Percentiles rank a stretch among this genome's conserved stretches.
phyloP scores from a whole-genome alignment of 37 sponge, comb jelly and placozoan genomes.

The Eunapius fragilis region DNA sequence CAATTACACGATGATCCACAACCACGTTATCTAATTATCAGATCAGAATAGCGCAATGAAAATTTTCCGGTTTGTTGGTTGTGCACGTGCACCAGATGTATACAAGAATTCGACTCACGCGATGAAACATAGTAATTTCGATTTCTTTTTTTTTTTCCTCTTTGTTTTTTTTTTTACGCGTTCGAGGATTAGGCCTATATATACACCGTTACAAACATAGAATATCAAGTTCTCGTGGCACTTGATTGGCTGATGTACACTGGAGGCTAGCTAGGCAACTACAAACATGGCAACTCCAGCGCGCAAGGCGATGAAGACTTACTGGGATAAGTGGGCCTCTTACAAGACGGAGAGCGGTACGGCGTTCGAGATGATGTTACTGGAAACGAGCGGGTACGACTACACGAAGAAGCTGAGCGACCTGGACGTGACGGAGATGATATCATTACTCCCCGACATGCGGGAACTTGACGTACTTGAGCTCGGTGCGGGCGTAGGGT shows the following conservation, averaged over 20 bases:
- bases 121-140: no score
- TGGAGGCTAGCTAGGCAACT: not conserved
- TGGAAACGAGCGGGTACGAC: not conserved
- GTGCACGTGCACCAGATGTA: no score
- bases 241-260: not conserved
- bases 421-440: slow-evolving; percentile 26
- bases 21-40: no score
- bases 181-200: no score
- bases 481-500: slow-evolving; percentile 66
- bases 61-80: no score
- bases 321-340: slow-evolving; percentile 17
- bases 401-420: not conserved
- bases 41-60: no score
- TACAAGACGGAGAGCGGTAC: not conserved
- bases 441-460: slow-evolving; percentile 26
- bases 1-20: no score
- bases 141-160: no score
- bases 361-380: slow-evolving; percentile 6
- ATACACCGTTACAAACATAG: no score
- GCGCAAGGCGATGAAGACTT: slow-evolving; percentile 12
- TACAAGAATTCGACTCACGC: no score
- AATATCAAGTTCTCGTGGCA: not conserved
- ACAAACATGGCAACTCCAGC: not conserved
- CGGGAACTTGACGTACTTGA: slow-evolving; percentile 46
- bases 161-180: no score